These are phyloP conservation scores for Blennius ocellaris DNA, from an alignment of 2,113 vertebrate species.

Conservation along the genomic window DNA sequence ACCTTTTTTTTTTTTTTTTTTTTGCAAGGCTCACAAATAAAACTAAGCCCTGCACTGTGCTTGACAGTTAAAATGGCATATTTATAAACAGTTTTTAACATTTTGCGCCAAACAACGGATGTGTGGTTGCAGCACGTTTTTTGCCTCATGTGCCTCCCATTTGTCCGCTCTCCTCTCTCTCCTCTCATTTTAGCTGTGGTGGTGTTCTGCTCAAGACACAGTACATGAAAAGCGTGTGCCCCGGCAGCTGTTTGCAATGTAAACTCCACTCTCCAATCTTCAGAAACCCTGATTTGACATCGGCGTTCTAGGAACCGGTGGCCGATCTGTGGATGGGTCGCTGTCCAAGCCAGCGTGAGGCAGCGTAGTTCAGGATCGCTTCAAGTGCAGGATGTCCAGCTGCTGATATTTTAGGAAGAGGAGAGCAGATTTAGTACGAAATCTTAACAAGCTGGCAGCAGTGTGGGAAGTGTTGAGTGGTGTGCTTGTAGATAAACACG, in stretches of 20 bases:
- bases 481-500: constrained; percentile 77
- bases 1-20: constrained; percentile 49
- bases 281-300: constrained; percentile 62
- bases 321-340: constrained; percentile 59
- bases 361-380: constrained; percentile 48
- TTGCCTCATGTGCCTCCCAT: constrained; percentile 65
- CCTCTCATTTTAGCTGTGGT: constrained; percentile 46
- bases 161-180: constrained; percentile 41
- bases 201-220: constrained; percentile 45
- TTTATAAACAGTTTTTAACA: constrained; percentile 73
- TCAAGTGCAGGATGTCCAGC: constrained; percentile 58
- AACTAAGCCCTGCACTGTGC: constrained; percentile 50
- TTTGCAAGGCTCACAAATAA: constrained; percentile 71
- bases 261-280: constrained; percentile 64
- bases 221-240: constrained; percentile 52
- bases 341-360: constrained; percentile 53
- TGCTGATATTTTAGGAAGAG: constrained; percentile 63
- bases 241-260: constrained; percentile 65
- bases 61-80: constrained; percentile 68
- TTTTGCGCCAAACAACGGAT: constrained; percentile 64
- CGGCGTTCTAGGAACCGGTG: constrained; percentile 49
- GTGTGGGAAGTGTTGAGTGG: constrained; percentile 49
- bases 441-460: constrained; percentile 50
- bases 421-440: constrained; percentile 39
- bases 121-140: constrained; percentile 72